A percentile compares a stretch with the other conserved stretches of the same genome.
Evolutionary conservation across 2,797 vertebrate genomes (phyloP).

Genomic region (Pampus argenteus): DNA sequence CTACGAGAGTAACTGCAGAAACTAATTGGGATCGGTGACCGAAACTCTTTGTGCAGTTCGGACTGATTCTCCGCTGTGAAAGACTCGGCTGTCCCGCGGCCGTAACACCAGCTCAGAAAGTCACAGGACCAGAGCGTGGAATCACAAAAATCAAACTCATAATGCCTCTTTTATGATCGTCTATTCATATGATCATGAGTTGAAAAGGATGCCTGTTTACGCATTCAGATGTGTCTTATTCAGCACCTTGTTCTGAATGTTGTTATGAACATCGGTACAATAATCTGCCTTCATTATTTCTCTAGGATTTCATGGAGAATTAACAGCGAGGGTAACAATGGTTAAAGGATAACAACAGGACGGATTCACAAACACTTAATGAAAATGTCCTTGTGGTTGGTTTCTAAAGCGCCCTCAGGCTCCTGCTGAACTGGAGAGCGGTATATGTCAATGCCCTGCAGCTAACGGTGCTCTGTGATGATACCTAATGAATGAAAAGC

Average conservation of each 20-base stretch:
- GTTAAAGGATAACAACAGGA: not conserved
- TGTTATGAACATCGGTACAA: slow-evolving; percentile 2
- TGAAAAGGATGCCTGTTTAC: slow-evolving; percentile 27
- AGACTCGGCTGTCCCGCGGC: slow-evolving; percentile 46
- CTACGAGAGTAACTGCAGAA: slow-evolving; percentile 5
- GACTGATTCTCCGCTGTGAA: slow-evolving; percentile 21
- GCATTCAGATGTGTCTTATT: slow-evolving; percentile 1
- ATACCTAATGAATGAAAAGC: slow-evolving; percentile 41
- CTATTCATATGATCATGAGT: slow-evolving; percentile 72
- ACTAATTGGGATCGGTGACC: not conserved
- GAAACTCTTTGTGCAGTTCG: slow-evolving; percentile 7
- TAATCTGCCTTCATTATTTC: slow-evolving; percentile 18
- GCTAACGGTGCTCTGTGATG: slow-evolving; percentile 42
- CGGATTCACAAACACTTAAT: slow-evolving; percentile 24
- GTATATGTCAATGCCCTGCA: slow-evolving; percentile 14
- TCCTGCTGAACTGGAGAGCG: slow-evolving; percentile 12
- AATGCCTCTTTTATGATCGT: slow-evolving; percentile 69
- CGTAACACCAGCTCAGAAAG: slow-evolving; percentile 55
- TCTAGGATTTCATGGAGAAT: slow-evolving; percentile 12
- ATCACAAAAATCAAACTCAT: slow-evolving; percentile 65
- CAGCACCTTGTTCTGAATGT: slow-evolving; percentile 1
- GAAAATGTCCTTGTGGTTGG: slow-evolving; percentile 20
- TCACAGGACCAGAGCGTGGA: slow-evolving; percentile 73
- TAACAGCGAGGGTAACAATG: not conserved
- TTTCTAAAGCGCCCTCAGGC: slow-evolving; percentile 33